Conservation (phyloP, 1,140 invertebrate species). For the Acyrthosiphon pisum region DNA sequence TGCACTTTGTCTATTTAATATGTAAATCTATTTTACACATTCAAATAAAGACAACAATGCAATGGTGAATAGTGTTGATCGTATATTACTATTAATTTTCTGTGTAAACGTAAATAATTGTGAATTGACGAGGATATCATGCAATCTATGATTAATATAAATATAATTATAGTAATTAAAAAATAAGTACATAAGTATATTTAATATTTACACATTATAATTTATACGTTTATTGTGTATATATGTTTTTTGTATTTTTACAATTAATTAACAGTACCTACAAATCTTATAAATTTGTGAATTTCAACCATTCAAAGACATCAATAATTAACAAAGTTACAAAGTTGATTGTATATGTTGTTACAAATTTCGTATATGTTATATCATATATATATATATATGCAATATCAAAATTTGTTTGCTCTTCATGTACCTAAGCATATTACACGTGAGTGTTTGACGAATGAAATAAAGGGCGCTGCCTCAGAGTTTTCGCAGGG, state of each 20-base stretch:
- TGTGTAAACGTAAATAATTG: too few species aligned
- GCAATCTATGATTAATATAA: background rate
- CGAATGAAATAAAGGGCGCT: too few species aligned
- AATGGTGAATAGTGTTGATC: background rate
- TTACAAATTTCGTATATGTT: too few species aligned
- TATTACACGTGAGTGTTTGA: too few species aligned
- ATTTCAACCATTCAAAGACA: background rate
- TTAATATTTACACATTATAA: background rate
- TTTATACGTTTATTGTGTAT: background rate
- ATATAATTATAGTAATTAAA: background rate
- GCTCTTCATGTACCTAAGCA: too few species aligned
- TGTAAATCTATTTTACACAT: background rate
- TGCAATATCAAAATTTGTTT: too few species aligned
- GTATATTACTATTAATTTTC: too few species aligned
- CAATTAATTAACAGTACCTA: background rate
- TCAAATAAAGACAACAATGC: background rate
- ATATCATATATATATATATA: too few species aligned
- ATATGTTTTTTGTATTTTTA: background rate
- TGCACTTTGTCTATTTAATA: background rate
- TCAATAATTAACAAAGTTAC: background rate
- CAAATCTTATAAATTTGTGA: background rate
- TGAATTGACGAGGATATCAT: too few species aligned
- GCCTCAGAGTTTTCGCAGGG: background rate
- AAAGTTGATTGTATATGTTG: too few species aligned
- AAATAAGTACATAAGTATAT: background rate